Percentiles rank a stretch among this genome's conserved stretches.
Evolutionary conservation across 1,140 invertebrate species (phyloP).

Genomic region (Condylostylus longicornis): DNA sequence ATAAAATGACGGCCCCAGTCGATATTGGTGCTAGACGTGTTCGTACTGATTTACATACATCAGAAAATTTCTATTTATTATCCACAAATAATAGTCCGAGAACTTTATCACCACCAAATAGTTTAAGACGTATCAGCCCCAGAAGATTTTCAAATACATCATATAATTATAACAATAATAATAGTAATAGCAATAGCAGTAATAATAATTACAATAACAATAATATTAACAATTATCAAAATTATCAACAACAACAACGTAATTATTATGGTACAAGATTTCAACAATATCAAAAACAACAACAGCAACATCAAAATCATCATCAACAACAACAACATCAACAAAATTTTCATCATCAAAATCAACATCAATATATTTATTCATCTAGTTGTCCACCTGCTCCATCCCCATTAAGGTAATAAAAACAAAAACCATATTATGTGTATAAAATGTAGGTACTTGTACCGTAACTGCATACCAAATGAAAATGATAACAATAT

Average conservation of each 20-base stretch:
- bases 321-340: no score
- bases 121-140: background rate
- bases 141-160: constrained; percentile 1
- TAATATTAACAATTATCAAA: constrained; percentile 1
- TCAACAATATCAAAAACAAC: constrained; percentile 7
- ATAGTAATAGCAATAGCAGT: constrained; percentile 1
- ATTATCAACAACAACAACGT: constrained; percentile 7
- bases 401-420: no score
- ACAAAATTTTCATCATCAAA: no score
- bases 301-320: constrained; percentile 2
- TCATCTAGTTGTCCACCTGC: no score
- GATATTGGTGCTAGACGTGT: constrained; percentile 32
- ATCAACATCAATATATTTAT: no score
- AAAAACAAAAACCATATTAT: no score
- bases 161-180: background rate
- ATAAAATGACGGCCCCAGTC: no score
- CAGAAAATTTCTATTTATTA: constrained; percentile 22
- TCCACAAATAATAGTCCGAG: constrained; percentile 2
- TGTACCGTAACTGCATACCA: no score
- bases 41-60: constrained; percentile 29
- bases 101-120: background rate
- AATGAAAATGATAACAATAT: no score
- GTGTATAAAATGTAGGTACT: no score
- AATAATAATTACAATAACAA: constrained; percentile 2
- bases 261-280: no score